Conservation (phyloP, 2,888 invertebrate genomes). For the Stenodera caucasica region DNA sequence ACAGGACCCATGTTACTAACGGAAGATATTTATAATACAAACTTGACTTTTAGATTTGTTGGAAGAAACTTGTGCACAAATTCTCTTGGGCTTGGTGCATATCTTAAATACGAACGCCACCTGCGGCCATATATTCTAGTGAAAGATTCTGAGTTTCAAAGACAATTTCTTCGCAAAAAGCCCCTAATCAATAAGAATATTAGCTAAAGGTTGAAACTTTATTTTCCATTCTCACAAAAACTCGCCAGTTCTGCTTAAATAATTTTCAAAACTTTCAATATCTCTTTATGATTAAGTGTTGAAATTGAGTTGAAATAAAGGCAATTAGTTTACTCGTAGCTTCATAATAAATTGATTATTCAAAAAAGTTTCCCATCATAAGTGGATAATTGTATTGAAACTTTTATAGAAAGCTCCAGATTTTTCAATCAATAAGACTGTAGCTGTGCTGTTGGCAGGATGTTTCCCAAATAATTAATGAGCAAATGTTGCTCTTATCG, state of each 20-base stretch:
- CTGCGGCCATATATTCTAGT: constrained; percentile 33
- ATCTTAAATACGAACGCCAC: constrained; percentile 38
- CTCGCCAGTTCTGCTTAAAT: background rate
- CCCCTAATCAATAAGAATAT: constrained; percentile 24
- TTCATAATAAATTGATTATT: constrained; percentile 36
- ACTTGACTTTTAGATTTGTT: constrained; percentile 43
- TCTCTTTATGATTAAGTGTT: background rate
- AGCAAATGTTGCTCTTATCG: constrained; percentile 32
- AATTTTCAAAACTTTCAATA: background rate
- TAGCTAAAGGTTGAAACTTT: constrained; percentile 7
- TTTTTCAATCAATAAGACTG: constrained; percentile 37
- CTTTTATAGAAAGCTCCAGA: constrained; percentile 32
- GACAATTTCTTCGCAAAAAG: constrained; percentile 24
- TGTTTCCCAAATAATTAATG: constrained; percentile 37
- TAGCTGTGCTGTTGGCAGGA: constrained; percentile 34
- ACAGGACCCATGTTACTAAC: constrained; percentile 10
- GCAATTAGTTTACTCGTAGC: constrained; percentile 12
- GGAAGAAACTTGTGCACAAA: constrained; percentile 35
- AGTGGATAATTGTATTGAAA: constrained; percentile 34
- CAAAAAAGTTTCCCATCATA: constrained; percentile 21
- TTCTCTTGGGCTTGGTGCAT: constrained; percentile 36
- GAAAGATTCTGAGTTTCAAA: constrained; percentile 27
- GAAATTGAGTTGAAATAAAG: constrained; percentile 1
- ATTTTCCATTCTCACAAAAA: background rate
- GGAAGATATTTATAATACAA: constrained; percentile 32